Percentiles rank a stretch among this genome's conserved stretches.
Evolutionary conservation across 2,797 vertebrate genomes (phyloP).

Genomic region (Cottoperca gobio): DNA sequence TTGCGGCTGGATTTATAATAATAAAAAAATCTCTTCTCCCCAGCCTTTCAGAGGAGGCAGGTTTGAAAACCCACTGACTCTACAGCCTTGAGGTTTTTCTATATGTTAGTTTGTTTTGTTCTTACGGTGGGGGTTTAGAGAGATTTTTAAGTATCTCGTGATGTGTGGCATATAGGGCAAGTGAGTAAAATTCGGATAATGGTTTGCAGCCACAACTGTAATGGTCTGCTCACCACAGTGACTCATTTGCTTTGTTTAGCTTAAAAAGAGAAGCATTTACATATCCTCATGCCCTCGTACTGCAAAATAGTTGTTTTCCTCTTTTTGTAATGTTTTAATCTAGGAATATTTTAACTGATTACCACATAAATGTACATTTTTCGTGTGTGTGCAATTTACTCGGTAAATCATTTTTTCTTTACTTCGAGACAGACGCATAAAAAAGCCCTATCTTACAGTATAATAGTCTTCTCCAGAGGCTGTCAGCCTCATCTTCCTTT

Average conservation of each 20-base stretch:
- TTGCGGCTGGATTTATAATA: conserved; percentile 38
- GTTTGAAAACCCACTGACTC: conserved; percentile 31
- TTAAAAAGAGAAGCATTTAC: conserved; percentile 30
- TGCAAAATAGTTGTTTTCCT: not conserved
- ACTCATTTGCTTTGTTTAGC: conserved; percentile 58
- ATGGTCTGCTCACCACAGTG: conserved; percentile 41
- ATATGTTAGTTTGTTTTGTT: conserved; percentile 48
- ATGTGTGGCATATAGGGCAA: conserved; percentile 37
- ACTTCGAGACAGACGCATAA: conserved; percentile 39
- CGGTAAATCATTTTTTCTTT: conserved; percentile 46
- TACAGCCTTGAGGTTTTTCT: conserved; percentile 24
- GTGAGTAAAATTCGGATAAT: conserved; percentile 50
- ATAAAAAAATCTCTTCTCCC: no score
- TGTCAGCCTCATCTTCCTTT: conserved; percentile 79
- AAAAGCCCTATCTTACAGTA: conserved; percentile 53
- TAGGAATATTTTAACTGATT: conserved; percentile 5
- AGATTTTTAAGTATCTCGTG: conserved; percentile 17
- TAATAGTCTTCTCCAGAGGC: conserved; percentile 72
- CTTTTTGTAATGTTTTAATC: not conserved
- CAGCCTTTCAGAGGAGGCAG: conserved; percentile 32
- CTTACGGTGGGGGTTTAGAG: conserved; percentile 16
- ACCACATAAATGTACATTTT: conserved; percentile 1
- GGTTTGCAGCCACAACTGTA: conserved; percentile 38
- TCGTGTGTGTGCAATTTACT: conserved; percentile 26
- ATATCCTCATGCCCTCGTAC: conserved; percentile 9